Evolutionary conservation across 1,140 invertebrate species (phyloP).

Genomic region (Lepidotrigona ventralis): DNA sequence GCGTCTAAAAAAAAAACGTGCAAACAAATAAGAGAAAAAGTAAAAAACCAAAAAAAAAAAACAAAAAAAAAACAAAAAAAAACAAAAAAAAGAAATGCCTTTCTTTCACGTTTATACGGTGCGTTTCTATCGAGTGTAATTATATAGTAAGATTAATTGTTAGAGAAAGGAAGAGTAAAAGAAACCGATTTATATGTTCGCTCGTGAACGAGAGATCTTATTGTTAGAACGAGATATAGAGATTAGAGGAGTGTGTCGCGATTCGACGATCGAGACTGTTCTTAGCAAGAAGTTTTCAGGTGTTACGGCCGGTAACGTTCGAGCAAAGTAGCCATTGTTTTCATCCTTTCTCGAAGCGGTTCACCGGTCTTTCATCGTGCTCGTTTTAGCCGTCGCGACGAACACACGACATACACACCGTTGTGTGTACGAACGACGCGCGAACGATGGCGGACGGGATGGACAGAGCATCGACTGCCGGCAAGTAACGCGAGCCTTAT

Average conservation of each 20-base stretch:
- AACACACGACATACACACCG: slow-evolving; percentile 58
- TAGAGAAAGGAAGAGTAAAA: not conserved
- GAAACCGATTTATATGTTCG: not conserved
- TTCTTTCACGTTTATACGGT: slow-evolving; percentile 52
- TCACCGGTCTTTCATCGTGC: slow-evolving; percentile 12
- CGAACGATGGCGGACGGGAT: slow-evolving; percentile 56
- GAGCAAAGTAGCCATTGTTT: slow-evolving; percentile 9
- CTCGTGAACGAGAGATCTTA: not conserved
- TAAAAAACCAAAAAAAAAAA: not conserved
- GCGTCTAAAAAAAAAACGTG: slow-evolving; percentile 2
- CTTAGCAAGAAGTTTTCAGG: slow-evolving; percentile 23
- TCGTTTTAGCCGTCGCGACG: slow-evolving; percentile 8
- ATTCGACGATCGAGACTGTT: not conserved
- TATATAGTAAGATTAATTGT: slow-evolving; percentile 40
- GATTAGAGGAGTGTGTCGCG: not conserved
- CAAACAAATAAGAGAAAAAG: not conserved
- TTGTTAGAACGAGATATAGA: not conserved
- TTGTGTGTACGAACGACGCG: slow-evolving; percentile 44
- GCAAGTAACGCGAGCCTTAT: slow-evolving; percentile 77
- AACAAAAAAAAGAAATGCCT: slow-evolving; percentile 47
- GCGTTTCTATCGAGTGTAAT: slow-evolving; percentile 48
- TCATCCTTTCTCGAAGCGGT: slow-evolving; percentile 15
- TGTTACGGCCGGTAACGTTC: slow-evolving; percentile 35
- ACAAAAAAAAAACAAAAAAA: slow-evolving; percentile 24
- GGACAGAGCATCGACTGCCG: slow-evolving; percentile 72